Conservation (phyloP, 1,140 invertebrate genomes). For the Daktulosphaira vitifoliae region DNA sequence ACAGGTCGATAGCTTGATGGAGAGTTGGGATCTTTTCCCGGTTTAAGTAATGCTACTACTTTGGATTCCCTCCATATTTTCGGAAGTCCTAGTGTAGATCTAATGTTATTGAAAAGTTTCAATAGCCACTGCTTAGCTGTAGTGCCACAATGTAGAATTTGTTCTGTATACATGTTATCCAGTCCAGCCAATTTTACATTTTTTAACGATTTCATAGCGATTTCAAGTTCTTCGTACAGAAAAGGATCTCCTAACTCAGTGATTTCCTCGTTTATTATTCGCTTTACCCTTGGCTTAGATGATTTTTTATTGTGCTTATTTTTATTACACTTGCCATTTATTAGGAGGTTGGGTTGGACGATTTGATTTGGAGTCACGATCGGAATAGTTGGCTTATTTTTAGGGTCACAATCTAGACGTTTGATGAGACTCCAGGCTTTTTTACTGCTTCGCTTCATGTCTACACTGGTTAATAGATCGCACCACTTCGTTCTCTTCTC, state of each 20-base stretch:
- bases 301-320: no score
- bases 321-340: background rate
- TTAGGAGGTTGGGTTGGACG: background rate
- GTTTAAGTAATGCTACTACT: conserved; percentile 35
- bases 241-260: no score
- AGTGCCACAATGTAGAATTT: conserved; percentile 1
- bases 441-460: conserved; percentile 25
- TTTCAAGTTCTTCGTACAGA: background rate
- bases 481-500: conserved; percentile 11
- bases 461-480: conserved; percentile 1
- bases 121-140: conserved; percentile 5
- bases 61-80: conserved; percentile 33
- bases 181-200: conserved; percentile 12
- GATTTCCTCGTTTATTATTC: no score
- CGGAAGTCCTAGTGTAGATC: background rate
- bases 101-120: conserved; percentile 21
- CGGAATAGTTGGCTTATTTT: background rate
- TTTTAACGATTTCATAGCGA: conserved; percentile 12
- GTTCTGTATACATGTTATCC: conserved; percentile 23
- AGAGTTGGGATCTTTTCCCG: conserved; percentile 32
- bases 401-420: background rate
- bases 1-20: conserved; percentile 31
- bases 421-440: conserved; percentile 11
- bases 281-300: no score
- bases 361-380: conserved; percentile 20